phyloP scores from a whole-genome alignment of 2,888 invertebrate species.

The Thera obeliscata region DNA sequence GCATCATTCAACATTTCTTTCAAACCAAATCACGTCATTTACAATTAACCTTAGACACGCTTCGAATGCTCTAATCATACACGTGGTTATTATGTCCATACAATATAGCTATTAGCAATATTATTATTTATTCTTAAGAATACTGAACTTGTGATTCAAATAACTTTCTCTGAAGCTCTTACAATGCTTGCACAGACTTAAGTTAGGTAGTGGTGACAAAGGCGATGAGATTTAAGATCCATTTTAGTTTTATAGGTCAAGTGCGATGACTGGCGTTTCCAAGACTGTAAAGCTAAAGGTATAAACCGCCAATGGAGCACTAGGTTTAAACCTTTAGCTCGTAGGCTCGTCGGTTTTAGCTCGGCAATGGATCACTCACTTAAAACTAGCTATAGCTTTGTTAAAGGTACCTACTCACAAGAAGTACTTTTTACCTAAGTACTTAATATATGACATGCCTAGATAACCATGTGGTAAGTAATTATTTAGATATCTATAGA shows the following conservation, averaged over 20 bases:
- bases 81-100: not conserved
- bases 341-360: too few species aligned
- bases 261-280: not conserved
- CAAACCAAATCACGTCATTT: not conserved
- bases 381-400: too few species aligned
- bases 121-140: not conserved
- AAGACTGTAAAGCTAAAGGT: not conserved
- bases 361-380: too few species aligned
- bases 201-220: not conserved
- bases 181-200: not conserved
- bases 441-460: too few species aligned
- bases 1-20: not conserved
- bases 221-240: not conserved
- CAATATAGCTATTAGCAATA: not conserved
- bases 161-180: not conserved
- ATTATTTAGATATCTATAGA: too few species aligned
- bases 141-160: not conserved
- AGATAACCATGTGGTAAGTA: too few species aligned
- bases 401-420: too few species aligned
- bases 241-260: not conserved
- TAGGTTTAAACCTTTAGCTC: too few species aligned
- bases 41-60: not conserved
- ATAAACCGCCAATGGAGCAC: too few species aligned
- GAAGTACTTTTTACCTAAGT: too few species aligned
- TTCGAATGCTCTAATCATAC: not conserved